Base-by-base conservation (phyloP, 2,888 invertebrate genomes). In the Germaria angustata region DNA sequence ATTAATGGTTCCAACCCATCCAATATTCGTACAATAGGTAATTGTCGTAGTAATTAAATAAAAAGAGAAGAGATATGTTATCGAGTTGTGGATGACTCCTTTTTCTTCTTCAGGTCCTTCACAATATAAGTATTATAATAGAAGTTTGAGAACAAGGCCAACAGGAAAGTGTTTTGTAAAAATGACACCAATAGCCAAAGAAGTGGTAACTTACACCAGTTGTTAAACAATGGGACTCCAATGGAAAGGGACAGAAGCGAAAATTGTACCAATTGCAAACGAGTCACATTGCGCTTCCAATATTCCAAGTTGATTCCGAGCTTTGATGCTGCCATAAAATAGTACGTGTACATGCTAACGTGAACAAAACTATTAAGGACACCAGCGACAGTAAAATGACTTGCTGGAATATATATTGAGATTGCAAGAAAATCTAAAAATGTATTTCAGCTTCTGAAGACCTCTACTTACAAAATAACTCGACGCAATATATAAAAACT, bases 261-360 rank as follows among this genome's bases (percentile, higher is more conserved):
- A 87, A 95, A 95, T 88, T 95, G 95, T 0, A 94, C 93, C 87
- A 97, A 93, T 91, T 97, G 97, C 84, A 96, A 87, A 86, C 94
- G 95, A 0, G 97, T 97, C 84, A 97, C 94, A 86, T 95, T 93
- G 85, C 95, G 95, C 89, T 97, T 97, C 95, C 95, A 95, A 0
- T 94, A 89, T 68, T 94, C 94, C 77, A 94, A 92, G 87, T 95
- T 95, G 87, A 94, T 41, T 0, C 61, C 73, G 0, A 55, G 57
- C 59, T 93, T 93, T 0, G 95, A 94, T 0, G 96, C 95, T 0
- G 95, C 93, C 80, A 95, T 86, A 7, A 96, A 92, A 88, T 97
- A 87, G 89, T 97, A 95, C 0, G 92, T 91, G 88, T 97, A 97
- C 96, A 97, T 97, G 32, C 96, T 89, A 1, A 94, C 89, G 87